Evolutionary conservation across 2,113 vertebrate species (phyloP).

Genomic region (Actenoides hombroni): DNA sequence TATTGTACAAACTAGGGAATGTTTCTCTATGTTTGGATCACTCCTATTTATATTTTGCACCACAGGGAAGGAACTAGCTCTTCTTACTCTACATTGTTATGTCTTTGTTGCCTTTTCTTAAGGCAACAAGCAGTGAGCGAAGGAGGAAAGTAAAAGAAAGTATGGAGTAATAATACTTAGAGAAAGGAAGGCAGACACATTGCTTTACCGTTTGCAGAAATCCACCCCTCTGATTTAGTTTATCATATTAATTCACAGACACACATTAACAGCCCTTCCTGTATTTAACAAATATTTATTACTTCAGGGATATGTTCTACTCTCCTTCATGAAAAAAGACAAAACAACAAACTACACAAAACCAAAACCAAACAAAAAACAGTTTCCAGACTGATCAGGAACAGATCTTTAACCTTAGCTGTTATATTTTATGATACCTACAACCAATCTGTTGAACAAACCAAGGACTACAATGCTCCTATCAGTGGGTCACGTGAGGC

Average conservation of each 20-base stretch:
- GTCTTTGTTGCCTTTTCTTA: not conserved
- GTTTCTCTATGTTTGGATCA: not conserved
- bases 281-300: not conserved
- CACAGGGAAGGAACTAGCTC: not conserved
- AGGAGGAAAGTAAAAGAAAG: not conserved
- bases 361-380: not conserved
- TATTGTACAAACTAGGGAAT: not conserved
- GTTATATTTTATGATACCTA: not conserved
- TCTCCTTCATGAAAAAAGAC: not conserved
- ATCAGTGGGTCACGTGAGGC: not conserved
- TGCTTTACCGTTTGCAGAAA: not conserved
- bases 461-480: not conserved
- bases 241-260: not conserved
- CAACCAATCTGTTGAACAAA: not conserved
- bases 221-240: not conserved
- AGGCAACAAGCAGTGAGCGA: not conserved
- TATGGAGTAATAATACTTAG: not conserved
- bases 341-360: too few relatives aligned
- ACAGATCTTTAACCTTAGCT: not conserved
- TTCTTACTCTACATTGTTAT: not conserved
- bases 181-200: not conserved
- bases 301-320: not conserved
- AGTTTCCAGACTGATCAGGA: not conserved
- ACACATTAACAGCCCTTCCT: not conserved
- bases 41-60: slow-evolving; percentile 28